phyloP scores from a whole-genome alignment of 2,888 invertebrate species.

The Ophonus ardosiacus region DNA sequence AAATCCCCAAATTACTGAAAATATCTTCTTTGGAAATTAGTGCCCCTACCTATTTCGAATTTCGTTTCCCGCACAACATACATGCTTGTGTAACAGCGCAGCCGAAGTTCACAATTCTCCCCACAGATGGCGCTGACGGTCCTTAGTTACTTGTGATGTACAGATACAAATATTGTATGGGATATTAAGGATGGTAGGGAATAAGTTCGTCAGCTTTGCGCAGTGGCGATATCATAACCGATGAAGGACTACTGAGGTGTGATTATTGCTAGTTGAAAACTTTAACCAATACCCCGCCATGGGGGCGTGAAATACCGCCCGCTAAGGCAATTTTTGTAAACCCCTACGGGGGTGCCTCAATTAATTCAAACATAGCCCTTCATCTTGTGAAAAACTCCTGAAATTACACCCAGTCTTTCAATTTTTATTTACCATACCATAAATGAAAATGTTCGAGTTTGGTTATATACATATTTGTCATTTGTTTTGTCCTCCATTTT shows the following conservation, averaged over 20 bases:
- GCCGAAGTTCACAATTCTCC: background rate
- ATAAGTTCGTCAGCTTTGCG: slow-evolving; percentile 83
- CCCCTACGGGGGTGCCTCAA: slow-evolving; percentile 73
- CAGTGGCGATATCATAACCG: slow-evolving; percentile 95
- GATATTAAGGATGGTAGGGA: background rate
- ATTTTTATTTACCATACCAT: too few species aligned
- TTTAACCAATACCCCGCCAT: slow-evolving; percentile 95
- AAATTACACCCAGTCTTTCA: background rate
- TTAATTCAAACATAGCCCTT: slow-evolving; percentile 43
- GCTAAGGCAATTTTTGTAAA: slow-evolving; percentile 92
- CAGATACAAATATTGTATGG: background rate
- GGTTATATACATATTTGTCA: too few species aligned
- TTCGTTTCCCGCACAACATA: too few species aligned
- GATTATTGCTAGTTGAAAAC: slow-evolving; percentile 96
- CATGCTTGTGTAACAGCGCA: too few species aligned
- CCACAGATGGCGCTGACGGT: background rate
- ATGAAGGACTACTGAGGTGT: slow-evolving; percentile 93
- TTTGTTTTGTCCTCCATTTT: too few species aligned
- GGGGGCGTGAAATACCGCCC: slow-evolving; percentile 92
- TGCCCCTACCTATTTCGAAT: too few species aligned
- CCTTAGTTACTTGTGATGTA: background rate
- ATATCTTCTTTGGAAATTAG: too few species aligned
- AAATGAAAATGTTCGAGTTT: too few species aligned
- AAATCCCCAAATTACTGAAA: too few species aligned
- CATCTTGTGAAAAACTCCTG: background rate